phyloP scores from a whole-genome alignment of 2,888 invertebrate genomes.

The Cosmia trapezina region DNA sequence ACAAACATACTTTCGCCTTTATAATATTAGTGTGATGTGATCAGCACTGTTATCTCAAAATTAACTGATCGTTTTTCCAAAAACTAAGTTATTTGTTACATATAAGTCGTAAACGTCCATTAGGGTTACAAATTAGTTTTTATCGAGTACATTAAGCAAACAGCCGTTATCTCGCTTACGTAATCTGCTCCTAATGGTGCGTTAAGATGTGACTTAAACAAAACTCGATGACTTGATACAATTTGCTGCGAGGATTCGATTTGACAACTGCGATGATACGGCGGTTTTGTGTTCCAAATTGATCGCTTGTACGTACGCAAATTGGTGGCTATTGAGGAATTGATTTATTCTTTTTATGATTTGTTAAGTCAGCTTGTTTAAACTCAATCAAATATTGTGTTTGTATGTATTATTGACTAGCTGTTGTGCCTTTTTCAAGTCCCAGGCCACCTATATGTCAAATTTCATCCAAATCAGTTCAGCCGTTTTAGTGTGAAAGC shows the following conservation, averaged over 20 bases:
- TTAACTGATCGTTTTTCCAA: not conserved
- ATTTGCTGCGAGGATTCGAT: constrained; percentile 75
- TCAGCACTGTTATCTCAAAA: not conserved
- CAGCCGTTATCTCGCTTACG: constrained; percentile 83
- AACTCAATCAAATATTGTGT: no score
- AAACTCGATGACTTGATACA: constrained; percentile 85
- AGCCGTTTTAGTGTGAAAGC: no score
- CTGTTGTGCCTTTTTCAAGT: no score
- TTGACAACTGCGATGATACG: constrained; percentile 67
- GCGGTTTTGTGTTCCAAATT: constrained; percentile 53
- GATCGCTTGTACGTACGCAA: constrained; percentile 12
- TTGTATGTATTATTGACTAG: no score
- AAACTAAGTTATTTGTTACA: constrained; percentile 19
- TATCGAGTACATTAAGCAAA: constrained; percentile 86
- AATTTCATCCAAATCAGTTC: no score
- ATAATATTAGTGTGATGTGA: no score
- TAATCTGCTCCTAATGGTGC: constrained; percentile 87
- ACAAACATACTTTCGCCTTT: no score
- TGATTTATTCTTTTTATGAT: not conserved
- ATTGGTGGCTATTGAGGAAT: not conserved
- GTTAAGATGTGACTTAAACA: constrained; percentile 85
- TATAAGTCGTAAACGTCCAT: constrained; percentile 29
- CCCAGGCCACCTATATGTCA: no score
- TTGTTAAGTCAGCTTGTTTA: not conserved
- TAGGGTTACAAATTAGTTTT: constrained; percentile 83